A percentile compares a stretch with the other conserved stretches of the same genome.
These are phyloP conservation scores for Thysanoteuthis rhombus DNA, from an alignment of 2,888 invertebrate genomes.

Conservation along the genomic window DNA sequence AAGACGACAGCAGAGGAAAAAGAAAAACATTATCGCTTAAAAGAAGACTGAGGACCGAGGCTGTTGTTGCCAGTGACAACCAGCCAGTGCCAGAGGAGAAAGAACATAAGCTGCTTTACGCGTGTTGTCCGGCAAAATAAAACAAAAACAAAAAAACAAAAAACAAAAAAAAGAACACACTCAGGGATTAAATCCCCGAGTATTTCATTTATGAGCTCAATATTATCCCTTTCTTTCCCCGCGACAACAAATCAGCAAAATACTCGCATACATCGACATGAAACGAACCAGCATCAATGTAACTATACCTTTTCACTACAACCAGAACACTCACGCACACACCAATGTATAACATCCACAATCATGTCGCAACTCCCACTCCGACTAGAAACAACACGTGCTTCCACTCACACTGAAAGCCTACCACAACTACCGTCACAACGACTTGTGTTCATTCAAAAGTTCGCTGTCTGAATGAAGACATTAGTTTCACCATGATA, in stretches of 20 bases:
- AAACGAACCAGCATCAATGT: not conserved
- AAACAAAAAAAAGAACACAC: too few species aligned
- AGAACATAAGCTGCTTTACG: not conserved
- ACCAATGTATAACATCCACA: too few species aligned
- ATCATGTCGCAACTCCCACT: not conserved
- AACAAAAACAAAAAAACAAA: too few species aligned
- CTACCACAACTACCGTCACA: too few species aligned
- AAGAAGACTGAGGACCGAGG: not conserved
- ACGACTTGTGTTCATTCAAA: too few species aligned
- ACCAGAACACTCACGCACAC: too few species aligned
- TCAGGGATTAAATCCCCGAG: not conserved
- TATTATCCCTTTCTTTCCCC: not conserved
- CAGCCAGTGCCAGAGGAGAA: not conserved
- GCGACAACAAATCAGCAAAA: not conserved
- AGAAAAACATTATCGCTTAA: not conserved
- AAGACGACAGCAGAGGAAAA: not conserved
- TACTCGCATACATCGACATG: not conserved
- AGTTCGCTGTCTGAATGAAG: too few species aligned
- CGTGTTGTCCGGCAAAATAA: conserved; percentile 12
- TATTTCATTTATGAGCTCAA: not conserved
- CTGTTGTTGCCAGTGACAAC: not conserved
- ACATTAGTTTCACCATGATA: too few species aligned
- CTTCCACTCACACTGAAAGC: too few species aligned
- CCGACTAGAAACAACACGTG: not conserved
- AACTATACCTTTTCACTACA: too few species aligned